phyloP scores from a whole-genome alignment of 1,140 invertebrate genomes.

The Saccostrea glomerata region DNA sequence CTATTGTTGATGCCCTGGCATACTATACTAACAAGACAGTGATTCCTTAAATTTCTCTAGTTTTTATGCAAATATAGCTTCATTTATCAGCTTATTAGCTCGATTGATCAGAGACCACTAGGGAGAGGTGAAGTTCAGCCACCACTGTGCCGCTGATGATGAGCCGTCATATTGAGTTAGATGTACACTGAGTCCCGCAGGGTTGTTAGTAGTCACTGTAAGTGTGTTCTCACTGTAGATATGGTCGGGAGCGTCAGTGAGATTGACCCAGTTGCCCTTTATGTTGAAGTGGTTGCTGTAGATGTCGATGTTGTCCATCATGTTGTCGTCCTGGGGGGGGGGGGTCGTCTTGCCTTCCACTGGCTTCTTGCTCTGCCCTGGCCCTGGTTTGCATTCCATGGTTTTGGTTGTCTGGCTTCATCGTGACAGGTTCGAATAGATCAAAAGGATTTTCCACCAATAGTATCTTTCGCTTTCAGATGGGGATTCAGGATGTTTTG shows the following conservation, averaged over 20 bases:
- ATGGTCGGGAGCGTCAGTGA: too few species aligned
- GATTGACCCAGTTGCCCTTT: background rate
- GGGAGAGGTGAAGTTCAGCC: background rate
- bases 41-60: too few species aligned
- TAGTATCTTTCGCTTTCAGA: too few species aligned
- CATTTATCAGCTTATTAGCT: too few species aligned
- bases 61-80: too few species aligned
- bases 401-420: background rate
- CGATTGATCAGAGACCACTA: too few species aligned
- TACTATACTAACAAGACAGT: too few species aligned
- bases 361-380: background rate
- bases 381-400: background rate
- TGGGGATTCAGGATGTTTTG: background rate
- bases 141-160: too few species aligned
- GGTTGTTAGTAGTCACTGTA: background rate
- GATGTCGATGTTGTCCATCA: background rate
- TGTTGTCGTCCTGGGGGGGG: background rate
- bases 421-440: background rate
- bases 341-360: background rate
- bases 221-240: background rate
- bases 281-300: background rate
- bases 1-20: too few species aligned
- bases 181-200: too few species aligned
- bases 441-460: background rate
- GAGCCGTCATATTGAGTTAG: too few species aligned